Conservation (phyloP, 2,888 invertebrate species). For the Mesorhabditis spiculigera region DNA sequence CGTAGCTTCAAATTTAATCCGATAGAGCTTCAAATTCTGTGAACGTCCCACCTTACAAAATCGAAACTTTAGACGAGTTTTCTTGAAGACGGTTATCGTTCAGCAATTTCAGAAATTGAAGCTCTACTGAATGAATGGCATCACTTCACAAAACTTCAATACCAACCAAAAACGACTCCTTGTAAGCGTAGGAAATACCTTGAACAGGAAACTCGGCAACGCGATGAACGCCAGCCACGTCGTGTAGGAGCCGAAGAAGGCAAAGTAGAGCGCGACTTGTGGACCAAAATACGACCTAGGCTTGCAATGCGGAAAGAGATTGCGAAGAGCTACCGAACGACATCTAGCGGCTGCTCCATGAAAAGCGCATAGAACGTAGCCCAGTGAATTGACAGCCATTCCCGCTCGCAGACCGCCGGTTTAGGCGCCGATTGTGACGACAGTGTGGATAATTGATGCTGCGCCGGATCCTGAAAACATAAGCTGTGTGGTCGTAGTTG, state of each 20-base stretch:
- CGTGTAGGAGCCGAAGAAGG: background rate
- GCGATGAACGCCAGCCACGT: background rate
- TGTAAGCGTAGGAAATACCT: background rate
- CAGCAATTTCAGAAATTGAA: too few species aligned
- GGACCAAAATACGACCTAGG: conserved; percentile 6
- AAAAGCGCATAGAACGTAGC: background rate
- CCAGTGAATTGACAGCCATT: background rate
- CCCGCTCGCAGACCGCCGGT: background rate
- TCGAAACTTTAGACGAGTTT: too few species aligned
- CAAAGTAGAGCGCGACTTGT: conserved; percentile 4
- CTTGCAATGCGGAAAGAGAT: background rate
- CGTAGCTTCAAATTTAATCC: too few species aligned
- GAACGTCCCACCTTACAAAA: too few species aligned
- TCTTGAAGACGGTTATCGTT: too few species aligned
- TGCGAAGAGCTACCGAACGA: background rate
- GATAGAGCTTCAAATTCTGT: too few species aligned
- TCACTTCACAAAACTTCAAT: too few species aligned
- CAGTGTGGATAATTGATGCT: too few species aligned
- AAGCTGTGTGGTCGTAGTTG: background rate
- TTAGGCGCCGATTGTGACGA: too few species aligned
- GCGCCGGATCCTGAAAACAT: too few species aligned
- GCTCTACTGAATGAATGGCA: too few species aligned
- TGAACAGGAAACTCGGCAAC: background rate
- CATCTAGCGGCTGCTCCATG: conserved; percentile 4
- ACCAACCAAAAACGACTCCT: too few species aligned